Base-by-base conservation (phyloP, 2,888 invertebrate genomes). In the Drosophila dives region DNA sequence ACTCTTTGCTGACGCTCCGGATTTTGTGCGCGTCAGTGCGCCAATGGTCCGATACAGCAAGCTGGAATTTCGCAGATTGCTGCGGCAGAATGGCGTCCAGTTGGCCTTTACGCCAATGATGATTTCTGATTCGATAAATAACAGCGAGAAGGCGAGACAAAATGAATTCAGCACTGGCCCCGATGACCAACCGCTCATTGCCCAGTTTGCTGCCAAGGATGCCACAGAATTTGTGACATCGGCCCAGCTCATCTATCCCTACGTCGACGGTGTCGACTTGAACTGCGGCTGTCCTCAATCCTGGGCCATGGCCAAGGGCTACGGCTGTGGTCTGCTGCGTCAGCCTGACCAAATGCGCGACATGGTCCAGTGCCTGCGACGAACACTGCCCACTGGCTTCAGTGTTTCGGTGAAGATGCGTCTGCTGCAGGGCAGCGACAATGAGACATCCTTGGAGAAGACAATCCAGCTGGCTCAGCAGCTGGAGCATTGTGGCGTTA, bases 271-370 rank as follows among this genome's bases (percentile, higher is more conserved):
- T 8, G 96, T 99, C 3, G 99, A 99, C 93, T 94, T 99, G 40
- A 99, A 99, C 92, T 99, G 99, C 94, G 99, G 99, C 0, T 99
- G 99, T 87, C 99, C 99, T 1, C 99, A 99, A 93, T 94, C 95
- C 79, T 99, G 99, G 99, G 99, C 99, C 0, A 96, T 97, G 93
- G 95, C 96, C 80, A 97, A 97, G 91, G 98, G 98, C 5, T 96
- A 97, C 91, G 99, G 99, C 0, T 97, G 97, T 89, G 95, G 96
- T 69, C 93, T 99, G 77, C 93, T 99, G 26, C 95, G 95, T 12
- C 95, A 97, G 80, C 99, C 99, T 8, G 96, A 99, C 90, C 87
- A 96, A 12, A 95, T 99, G 7, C 95, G 95, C 78, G 97, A 98
- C 85, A 94, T 99, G 90, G 95, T 99, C 0, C 94, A 94, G 83